Evolutionary conservation across 1,140 invertebrate genomes (phyloP).

Genomic region (Yoshiicerus persimilis): DNA sequence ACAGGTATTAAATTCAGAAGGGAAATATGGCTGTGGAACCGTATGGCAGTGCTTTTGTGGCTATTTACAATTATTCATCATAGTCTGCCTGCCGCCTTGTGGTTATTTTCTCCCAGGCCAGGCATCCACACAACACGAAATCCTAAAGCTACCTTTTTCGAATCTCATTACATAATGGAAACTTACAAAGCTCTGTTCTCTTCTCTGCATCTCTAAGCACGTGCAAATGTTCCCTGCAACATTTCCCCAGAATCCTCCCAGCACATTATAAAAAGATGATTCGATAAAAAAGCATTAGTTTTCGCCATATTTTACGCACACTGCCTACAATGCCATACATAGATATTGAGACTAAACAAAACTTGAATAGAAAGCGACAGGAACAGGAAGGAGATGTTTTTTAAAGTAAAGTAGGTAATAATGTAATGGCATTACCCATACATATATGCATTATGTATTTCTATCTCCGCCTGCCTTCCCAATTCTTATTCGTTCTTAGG

Average conservation of each 20-base stretch:
- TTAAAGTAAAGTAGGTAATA: conserved; percentile 2
- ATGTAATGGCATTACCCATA: not conserved
- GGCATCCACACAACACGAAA: not conserved
- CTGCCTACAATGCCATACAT: not conserved
- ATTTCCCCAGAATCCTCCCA: too few relatives aligned
- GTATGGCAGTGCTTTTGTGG: not conserved
- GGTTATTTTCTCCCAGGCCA: not conserved
- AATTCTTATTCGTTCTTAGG: too few relatives aligned
- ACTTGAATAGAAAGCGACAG: not conserved
- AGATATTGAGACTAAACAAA: not conserved
- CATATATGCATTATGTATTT: not conserved
- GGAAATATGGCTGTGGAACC: not conserved
- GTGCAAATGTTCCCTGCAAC: too few relatives aligned
- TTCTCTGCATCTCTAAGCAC: not conserved
- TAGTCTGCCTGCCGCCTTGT: not conserved
- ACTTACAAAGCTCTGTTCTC: not conserved
- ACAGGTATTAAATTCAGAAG: not conserved
- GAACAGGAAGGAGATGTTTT: not conserved
- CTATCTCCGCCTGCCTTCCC: not conserved
- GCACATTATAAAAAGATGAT: not conserved
- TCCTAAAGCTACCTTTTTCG: not conserved
- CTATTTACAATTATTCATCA: conserved; percentile 9
- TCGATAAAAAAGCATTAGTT: not conserved
- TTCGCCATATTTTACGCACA: not conserved
- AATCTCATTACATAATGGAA: not conserved